Conservation (phyloP, 2,113 vertebrate genomes). For the Spea multiplicata region DNA sequence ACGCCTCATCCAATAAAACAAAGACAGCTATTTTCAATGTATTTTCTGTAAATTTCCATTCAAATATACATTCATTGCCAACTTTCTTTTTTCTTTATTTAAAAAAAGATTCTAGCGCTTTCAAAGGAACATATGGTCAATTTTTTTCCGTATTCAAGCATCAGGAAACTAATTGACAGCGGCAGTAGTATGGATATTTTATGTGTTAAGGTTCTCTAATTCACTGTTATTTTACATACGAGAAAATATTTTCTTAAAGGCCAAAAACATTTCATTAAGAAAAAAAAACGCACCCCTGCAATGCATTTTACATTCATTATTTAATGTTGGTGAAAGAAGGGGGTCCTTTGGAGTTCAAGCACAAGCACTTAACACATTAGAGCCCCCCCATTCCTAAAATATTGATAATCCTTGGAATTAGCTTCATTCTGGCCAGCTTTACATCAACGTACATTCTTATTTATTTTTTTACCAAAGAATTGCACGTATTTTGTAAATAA, state of each 20-base stretch:
- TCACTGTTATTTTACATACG: neutral
- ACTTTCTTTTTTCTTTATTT: slow-evolving; percentile 17
- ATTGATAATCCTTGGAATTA: neutral
- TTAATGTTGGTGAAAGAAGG: slow-evolving; percentile 4
- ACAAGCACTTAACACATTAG: neutral
- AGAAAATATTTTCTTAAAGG: neutral
- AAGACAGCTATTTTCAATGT: slow-evolving; percentile 23
- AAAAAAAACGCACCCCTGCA: neutral
- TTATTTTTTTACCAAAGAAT: no score
- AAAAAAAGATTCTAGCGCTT: neutral
- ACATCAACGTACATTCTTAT: no score
- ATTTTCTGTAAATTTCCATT: slow-evolving; percentile 8
- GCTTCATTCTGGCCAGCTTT: no score
- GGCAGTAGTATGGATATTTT: slow-evolving; percentile 11
- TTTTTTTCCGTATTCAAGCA: slow-evolving; percentile 11
- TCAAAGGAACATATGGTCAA: slow-evolving; percentile 30
- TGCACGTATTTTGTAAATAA: no score
- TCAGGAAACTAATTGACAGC: slow-evolving; percentile 23
- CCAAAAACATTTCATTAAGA: neutral
- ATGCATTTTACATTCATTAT: neutral
- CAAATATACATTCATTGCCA: slow-evolving; percentile 1
- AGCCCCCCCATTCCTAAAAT: neutral
- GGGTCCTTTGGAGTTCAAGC: neutral
- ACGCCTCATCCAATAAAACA: no score
- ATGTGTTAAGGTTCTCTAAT: neutral